These are phyloP conservation scores for Leptatherina wallacei DNA, from an alignment of 2,797 vertebrate genomes.

Conservation along the genomic window DNA sequence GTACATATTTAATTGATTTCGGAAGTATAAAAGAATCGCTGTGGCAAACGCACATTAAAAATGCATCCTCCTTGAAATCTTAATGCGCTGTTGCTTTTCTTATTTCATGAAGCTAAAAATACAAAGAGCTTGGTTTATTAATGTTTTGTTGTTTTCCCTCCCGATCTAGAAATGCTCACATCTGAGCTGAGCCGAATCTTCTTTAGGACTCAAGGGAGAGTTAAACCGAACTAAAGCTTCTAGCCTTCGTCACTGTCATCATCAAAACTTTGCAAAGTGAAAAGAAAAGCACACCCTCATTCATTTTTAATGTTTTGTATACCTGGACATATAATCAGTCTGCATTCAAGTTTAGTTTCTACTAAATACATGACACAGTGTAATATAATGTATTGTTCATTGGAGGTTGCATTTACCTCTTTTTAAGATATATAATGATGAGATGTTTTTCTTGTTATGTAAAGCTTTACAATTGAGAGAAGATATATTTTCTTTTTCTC, in stretches of 20 bases:
- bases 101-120: conserved; percentile 14
- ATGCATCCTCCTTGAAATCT: conserved; percentile 4
- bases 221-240: neutral
- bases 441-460: too few relatives aligned
- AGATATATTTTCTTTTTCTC: too few relatives aligned
- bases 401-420: too few relatives aligned
- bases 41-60: conserved; percentile 2
- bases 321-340: neutral
- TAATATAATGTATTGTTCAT: too few relatives aligned
- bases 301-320: too few relatives aligned
- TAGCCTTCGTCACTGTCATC: neutral
- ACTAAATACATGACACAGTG: too few relatives aligned
- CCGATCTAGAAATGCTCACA: neutral
- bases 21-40: conserved; percentile 1
- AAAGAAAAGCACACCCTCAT: neutral
- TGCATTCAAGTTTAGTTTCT: too few relatives aligned
- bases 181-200: neutral
- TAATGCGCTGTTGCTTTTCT: conserved; percentile 14
- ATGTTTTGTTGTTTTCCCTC: neutral
- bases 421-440: too few relatives aligned
- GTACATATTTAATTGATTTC: conserved; percentile 13
- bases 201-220: too few relatives aligned
- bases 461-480: too few relatives aligned
- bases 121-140: conserved; percentile 8
- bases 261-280: neutral